Base-by-base conservation (phyloP, 2,888 invertebrate genomes). In the Galerucella calmariensis region DNA sequence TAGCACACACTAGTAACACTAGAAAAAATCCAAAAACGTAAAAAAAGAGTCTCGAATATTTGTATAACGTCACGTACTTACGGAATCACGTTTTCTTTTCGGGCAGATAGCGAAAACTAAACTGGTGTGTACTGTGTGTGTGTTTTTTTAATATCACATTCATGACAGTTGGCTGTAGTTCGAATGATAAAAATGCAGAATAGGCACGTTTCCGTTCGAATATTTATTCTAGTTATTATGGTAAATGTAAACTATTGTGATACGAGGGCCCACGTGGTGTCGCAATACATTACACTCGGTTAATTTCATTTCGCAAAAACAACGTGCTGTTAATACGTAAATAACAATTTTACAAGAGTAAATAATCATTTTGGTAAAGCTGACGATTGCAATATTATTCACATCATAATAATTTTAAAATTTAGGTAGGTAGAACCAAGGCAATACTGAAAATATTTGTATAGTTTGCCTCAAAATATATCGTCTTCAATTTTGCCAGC, bases 121-220 rank as follows among this genome's bases (percentile, higher is more conserved):
- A 71, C 72, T 72, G 69, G 61, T 35, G 14, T 53, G 1, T 35
- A 1, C 8, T 27, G 35, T 35, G 35, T 35, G 35, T 35, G 35
- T 35, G 35, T 35, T 35, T 35, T 69, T 76, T 71, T 76, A 73
- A 69, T 68, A 62, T 59, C 69, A 73, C 75, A 67, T 51, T 65
- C 61, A 56, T 66, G 69, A 73, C 73, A 66, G 73, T 61, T 75
- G 59, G 46, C 35, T 59, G 61, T 53, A 46, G 68, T 56, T 56
- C 63, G 73, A 35, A 75, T 56, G 66, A 71, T 71, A 77, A 78
- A 76, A 77, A 77, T 69, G 74, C 72, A 51, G 66, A 68, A 69
- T 79, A 78, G 79, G 81, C 80, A 79, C 74, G 77, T 81, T 79
- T 78, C 77, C 59, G 74, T 77, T 78, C 65, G 68, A 58, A 68